Conservation (phyloP, 2,113 vertebrate genomes). For the Nansenia antarctica region DNA sequence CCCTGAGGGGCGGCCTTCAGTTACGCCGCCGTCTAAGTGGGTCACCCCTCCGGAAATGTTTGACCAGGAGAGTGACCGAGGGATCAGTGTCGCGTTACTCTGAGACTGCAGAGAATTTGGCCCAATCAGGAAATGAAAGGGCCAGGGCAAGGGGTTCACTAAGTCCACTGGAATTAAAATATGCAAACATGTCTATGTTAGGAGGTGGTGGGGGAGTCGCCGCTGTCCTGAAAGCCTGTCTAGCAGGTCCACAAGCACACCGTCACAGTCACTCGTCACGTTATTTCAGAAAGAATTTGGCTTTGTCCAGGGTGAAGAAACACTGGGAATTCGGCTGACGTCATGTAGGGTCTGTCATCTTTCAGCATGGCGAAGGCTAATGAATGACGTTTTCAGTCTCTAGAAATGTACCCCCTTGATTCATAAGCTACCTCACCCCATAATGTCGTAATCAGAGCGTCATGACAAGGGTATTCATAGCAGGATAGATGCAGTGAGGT, state of each 20-base stretch:
- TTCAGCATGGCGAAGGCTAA: neutral
- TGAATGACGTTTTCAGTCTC: neutral
- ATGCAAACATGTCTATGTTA: slow-evolving; percentile 2
- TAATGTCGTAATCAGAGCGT: neutral
- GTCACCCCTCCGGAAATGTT: slow-evolving; percentile 9
- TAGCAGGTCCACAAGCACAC: neutral
- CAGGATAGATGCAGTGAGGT: neutral
- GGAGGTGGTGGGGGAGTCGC: neutral
- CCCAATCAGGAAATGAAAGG: slow-evolving; percentile 36
- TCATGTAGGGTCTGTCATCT: neutral
- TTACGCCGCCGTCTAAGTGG: neutral
- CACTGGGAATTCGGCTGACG: neutral
- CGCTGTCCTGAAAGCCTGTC: neutral
- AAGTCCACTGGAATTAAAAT: slow-evolving; percentile 11
- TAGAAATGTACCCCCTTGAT: slow-evolving; percentile 9
- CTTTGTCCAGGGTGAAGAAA: slow-evolving; percentile 37
- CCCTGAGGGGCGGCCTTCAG: slow-evolving; percentile 3
- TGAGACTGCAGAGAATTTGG: slow-evolving; percentile 6
- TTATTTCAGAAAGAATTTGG: neutral
- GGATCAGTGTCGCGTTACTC: slow-evolving; percentile 17
- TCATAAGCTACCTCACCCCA: slow-evolving; percentile 1
- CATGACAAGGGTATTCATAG: neutral
- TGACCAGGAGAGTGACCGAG: slow-evolving; percentile 5
- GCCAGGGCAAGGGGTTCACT: neutral
- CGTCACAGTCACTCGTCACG: neutral